Conservation (phyloP, 2,888 invertebrate genomes). For the Oeneis ivallda region DNA sequence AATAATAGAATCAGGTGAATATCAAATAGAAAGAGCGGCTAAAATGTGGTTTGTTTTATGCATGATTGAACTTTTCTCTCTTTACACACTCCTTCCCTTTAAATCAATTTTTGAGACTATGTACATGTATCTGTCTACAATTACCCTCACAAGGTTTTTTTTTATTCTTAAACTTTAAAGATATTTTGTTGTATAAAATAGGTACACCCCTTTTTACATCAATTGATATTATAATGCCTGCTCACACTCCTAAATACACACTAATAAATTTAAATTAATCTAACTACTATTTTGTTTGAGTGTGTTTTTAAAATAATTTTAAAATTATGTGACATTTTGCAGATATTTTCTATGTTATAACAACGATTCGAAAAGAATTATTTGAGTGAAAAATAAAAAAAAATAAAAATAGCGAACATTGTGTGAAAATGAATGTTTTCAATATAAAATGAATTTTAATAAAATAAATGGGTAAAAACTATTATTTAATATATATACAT, state of each 20-base stretch:
- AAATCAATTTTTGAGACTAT: not conserved
- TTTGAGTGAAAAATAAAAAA: not conserved
- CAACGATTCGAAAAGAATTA: not conserved
- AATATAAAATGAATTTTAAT: not conserved
- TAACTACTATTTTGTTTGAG: not conserved
- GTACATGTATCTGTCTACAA: constrained; percentile 9
- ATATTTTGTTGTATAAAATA: constrained; percentile 6
- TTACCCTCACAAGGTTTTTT: not conserved
- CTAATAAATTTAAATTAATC: not conserved
- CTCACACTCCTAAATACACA: not conserved
- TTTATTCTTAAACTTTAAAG: not conserved
- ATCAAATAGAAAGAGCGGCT: not conserved
- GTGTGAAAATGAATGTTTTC: not conserved
- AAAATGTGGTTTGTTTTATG: not conserved
- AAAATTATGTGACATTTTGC: not conserved
- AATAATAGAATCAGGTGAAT: not conserved
- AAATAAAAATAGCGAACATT: not conserved
- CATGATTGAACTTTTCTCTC: not conserved
- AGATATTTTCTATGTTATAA: not conserved
- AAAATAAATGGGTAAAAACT: not conserved
- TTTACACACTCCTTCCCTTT: not conserved
- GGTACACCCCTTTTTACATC: not conserved
- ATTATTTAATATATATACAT: not conserved
- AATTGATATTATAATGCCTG: not conserved
- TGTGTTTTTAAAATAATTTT: not conserved